These are phyloP conservation scores for Endomychus coccineus DNA, from an alignment of 2,888 invertebrate genomes.

Conservation along the genomic window DNA sequence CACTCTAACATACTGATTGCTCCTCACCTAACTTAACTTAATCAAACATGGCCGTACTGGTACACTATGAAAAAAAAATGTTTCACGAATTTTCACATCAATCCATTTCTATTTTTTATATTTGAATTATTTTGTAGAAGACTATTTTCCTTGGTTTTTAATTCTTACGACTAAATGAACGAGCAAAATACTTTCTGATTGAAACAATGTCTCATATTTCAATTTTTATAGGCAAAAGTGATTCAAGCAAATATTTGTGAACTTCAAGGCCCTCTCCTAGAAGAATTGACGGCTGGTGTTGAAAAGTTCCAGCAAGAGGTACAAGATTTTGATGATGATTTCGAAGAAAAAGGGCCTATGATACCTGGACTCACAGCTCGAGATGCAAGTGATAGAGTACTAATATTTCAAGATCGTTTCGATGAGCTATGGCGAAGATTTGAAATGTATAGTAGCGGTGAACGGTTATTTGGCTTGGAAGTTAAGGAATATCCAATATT, in stretches of 20 bases:
- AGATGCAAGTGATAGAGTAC: conserved; percentile 77
- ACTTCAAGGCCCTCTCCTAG: conserved; percentile 69
- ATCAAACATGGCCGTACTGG: no score
- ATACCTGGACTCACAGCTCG: conserved; percentile 72
- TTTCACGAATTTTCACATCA: conserved; percentile 1
- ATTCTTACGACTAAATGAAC: no score
- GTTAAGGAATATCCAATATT: conserved; percentile 77
- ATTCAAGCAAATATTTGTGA: conserved; percentile 63
- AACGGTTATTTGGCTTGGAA: conserved; percentile 76
- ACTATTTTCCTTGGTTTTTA: no score
- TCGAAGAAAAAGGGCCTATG: conserved; percentile 77
- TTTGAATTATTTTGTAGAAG: no score
- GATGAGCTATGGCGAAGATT: conserved; percentile 77
- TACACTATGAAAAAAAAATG: no score
- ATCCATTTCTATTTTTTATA: not conserved
- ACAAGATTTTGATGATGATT: conserved; percentile 62
- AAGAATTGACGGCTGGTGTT: conserved; percentile 66
- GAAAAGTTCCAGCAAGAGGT: conserved; percentile 58
- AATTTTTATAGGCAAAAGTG: conserved; percentile 49
- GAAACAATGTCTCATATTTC: not conserved
- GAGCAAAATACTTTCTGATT: no score
- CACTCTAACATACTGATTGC: no score
- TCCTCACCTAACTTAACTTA: no score
- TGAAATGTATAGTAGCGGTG: conserved; percentile 77
- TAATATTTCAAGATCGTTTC: conserved; percentile 70